A percentile compares a stretch with the other conserved stretches of the same genome.
Conservation (phyloP, 1,140 invertebrate genomes). For the Drosophila watanabei region DNA sequence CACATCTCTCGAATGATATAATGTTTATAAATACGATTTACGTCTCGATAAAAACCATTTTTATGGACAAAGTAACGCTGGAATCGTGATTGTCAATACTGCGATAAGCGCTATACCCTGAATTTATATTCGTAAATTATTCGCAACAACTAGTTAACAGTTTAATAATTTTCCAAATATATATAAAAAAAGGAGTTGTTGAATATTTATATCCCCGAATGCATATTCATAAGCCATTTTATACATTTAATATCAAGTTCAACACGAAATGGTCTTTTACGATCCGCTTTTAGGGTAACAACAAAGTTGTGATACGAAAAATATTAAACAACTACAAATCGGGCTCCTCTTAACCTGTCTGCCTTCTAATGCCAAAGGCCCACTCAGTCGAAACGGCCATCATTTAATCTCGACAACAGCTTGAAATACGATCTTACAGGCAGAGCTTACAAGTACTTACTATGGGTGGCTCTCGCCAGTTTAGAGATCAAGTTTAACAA, state of each 20-base stretch:
- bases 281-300: slow-evolving; percentile 9
- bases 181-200: slow-evolving; percentile 8
- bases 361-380: slow-evolving; percentile 67
- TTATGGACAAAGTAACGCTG: slow-evolving; percentile 19
- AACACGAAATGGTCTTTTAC: slow-evolving; percentile 4
- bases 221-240: slow-evolving; percentile 8
- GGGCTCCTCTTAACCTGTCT: slow-evolving; percentile 25
- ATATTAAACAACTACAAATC: slow-evolving; percentile 19
- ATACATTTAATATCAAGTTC: slow-evolving; percentile 17
- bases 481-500: slow-evolving; percentile 72
- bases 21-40: slow-evolving; percentile 75
- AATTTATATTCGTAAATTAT: slow-evolving; percentile 7
- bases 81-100: slow-evolving; percentile 8
- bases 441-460: slow-evolving; percentile 58
- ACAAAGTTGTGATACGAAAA: not conserved
- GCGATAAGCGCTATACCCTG: slow-evolving; percentile 5
- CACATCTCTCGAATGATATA: slow-evolving; percentile 51
- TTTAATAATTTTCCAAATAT: slow-evolving; percentile 3
- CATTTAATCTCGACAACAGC: slow-evolving; percentile 58
- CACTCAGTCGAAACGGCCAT: slow-evolving; percentile 74
- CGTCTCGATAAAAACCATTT: slow-evolving; percentile 38
- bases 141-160: not conserved
- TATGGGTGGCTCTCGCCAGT: slow-evolving; percentile 34
- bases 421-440: slow-evolving; percentile 74
- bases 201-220: slow-evolving; percentile 1